A percentile compares a stretch with the other conserved stretches of the same genome.
phyloP scores from a whole-genome alignment of 2,888 invertebrate species.

The Chrysolina haemoptera region DNA sequence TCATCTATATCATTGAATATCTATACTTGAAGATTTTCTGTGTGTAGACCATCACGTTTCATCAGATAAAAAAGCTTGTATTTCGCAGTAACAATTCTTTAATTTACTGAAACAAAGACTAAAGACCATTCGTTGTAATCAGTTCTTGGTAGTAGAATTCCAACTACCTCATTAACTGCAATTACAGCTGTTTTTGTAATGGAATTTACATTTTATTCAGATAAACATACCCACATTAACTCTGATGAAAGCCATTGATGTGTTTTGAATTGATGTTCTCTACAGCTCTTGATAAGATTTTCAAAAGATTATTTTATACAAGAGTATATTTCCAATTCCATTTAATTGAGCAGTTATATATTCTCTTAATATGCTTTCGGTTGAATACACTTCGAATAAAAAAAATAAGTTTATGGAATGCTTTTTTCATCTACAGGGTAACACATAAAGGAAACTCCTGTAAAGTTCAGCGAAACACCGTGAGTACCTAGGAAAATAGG shows the following conservation, averaged over 20 bases:
- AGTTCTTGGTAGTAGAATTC: constrained; percentile 20
- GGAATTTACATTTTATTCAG: constrained; percentile 29
- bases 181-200: constrained; percentile 7
- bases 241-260: neutral
- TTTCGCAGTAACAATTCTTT: constrained; percentile 14
- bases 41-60: constrained; percentile 3
- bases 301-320: no score
- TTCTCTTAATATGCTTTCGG: neutral
- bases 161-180: constrained; percentile 26
- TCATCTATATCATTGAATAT: neutral
- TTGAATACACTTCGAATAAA: no score
- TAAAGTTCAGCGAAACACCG: no score
- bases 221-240: constrained; percentile 11
- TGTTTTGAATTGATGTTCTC: neutral
- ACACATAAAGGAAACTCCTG: no score
- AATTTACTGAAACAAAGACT: constrained; percentile 17
- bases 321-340: no score
- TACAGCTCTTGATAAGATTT: neutral
- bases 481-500: no score
- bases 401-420: no score
- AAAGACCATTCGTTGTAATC: constrained; percentile 3
- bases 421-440: no score
- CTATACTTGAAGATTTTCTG: neutral
- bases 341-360: neutral
- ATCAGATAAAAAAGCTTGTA: neutral